Evolutionary conservation across 2,888 invertebrate species (phyloP), one percentile per base, ranked within the genome.

Genomic region (Troides oblongomaculatus): DNA sequence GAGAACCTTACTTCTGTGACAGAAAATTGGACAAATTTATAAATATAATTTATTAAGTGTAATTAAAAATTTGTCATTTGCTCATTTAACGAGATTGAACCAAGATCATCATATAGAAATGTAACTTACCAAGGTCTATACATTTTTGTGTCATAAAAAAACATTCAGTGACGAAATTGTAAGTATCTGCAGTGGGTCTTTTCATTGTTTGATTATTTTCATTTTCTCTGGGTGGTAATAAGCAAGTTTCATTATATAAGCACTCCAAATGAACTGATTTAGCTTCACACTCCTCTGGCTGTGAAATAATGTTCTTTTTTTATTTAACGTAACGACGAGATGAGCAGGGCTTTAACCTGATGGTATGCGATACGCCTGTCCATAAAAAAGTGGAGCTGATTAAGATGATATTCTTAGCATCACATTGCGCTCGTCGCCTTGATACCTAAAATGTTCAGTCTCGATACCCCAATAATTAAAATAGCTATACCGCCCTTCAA

Each of bases 121-220:
- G 18, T 68, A 14, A 50, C 93, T 78, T 76, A 93, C 96, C 95
- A 66, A 98, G 93, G 83, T 97, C 96, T 67, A 98, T 93, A 64
- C 97, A 95, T 79, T 96, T 95, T 83, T 99, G 98, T 0, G 97
- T 96, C 93, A 98, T 94, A 86, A 95, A 98, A 86, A 98, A 99
- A 79, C 97, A 96, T 84, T 98, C 98, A 0, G 97, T 98, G 18
- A 97, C 95, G 85, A 99, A 99, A 81, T 94, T 96, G 80, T 95
- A 97, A 23, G 93, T 93, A 0, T 94, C 93, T 0, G 94, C 93
- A 0, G 93, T 94, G 2, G 93, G 87, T 18, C 95, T 86, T 58
- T 84, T 86, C 1, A 88, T 53, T 0, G 86, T 75, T 62, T 89
- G 89, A 7, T 90, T 88, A 21, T 91, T 88, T 67, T 94, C 94